A percentile compares a stretch with the other conserved stretches of the same genome.
These are phyloP conservation scores for Podabrus alpinus DNA, from an alignment of 2,888 invertebrate genomes.

Conservation along the genomic window DNA sequence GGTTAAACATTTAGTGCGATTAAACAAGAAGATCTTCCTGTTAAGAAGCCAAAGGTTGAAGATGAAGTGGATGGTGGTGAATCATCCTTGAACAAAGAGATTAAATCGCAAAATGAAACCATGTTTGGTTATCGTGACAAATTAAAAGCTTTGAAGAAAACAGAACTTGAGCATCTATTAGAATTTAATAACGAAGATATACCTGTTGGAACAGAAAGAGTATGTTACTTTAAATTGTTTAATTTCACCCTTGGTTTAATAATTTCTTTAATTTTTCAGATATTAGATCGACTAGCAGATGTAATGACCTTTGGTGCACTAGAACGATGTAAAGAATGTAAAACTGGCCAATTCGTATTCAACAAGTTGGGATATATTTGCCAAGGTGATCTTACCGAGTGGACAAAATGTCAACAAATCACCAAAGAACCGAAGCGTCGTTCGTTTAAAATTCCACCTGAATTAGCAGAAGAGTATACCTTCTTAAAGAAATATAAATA, in stretches of 20 bases:
- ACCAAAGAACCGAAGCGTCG: conserved; percentile 74
- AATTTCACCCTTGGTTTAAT: no score
- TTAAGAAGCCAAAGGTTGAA: conserved; percentile 73
- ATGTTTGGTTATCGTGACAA: conserved; percentile 70
- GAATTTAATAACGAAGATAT: conserved; percentile 73
- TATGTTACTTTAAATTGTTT: conserved; percentile 49
- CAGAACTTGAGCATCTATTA: conserved; percentile 67
- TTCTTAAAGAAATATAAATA: conserved; percentile 68
- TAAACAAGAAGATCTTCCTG: conserved; percentile 63
- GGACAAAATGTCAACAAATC: conserved; percentile 82
- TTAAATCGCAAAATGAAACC: conserved; percentile 74
- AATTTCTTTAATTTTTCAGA: conserved; percentile 55
- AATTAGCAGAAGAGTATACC: conserved; percentile 59
- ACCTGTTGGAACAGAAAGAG: conserved; percentile 68
- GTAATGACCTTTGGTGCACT: conserved; percentile 87
- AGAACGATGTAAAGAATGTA: conserved; percentile 77
- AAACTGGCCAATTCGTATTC: conserved; percentile 71
- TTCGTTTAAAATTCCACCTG: conserved; percentile 70
- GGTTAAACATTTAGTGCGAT: conserved; percentile 47
- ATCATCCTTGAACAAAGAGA: conserved; percentile 60
- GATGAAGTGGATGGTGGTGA: conserved; percentile 61
- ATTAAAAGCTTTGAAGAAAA: conserved; percentile 64
- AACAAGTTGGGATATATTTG: conserved; percentile 82
- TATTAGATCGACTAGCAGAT: conserved; percentile 79
- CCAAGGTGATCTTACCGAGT: conserved; percentile 74